Percentiles rank a stretch among this genome's conserved stretches.
Conservation (phyloP, 53 echinoderm and acorn worm genomes). For the Zoroaster sp. region DNA sequence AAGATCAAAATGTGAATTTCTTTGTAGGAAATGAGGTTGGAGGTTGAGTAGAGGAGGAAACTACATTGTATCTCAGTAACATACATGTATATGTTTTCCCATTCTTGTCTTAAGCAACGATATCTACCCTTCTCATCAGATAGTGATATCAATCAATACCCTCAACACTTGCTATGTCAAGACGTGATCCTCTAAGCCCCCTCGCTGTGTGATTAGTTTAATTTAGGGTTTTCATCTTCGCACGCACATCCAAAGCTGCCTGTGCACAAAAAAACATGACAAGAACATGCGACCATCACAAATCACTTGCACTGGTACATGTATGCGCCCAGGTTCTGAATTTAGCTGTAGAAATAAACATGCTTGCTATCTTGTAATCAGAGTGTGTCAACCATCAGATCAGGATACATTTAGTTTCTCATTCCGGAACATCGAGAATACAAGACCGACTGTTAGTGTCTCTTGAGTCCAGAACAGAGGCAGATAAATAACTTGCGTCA, state of each 20-base stretch:
- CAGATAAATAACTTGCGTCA: neutral
- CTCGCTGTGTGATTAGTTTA: neutral
- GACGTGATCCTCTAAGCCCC: neutral
- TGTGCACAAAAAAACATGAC: neutral
- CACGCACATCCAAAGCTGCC: slow-evolving; percentile 12
- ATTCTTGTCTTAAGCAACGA: neutral
- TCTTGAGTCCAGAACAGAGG: neutral
- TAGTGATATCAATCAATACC: slow-evolving; percentile 33
- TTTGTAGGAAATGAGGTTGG: no score
- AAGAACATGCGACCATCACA: neutral
- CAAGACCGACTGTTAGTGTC: neutral
- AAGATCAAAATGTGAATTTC: no score
- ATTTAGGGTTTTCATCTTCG: neutral
- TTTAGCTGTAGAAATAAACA: neutral
- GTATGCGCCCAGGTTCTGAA: neutral
- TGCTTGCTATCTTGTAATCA: neutral
- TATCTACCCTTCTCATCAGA: neutral
- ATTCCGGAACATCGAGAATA: neutral
- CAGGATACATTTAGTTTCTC: neutral
- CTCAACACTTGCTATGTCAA: slow-evolving; percentile 7
- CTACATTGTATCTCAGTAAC: no score
- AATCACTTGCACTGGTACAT: no score
- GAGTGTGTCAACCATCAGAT: neutral
- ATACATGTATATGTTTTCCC: no score
- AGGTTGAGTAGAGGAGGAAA: no score